Evolutionary conservation across 2,797 vertebrate species (phyloP), one percentile per base, ranked within the genome.

Genomic region (Catharus ustulatus): DNA sequence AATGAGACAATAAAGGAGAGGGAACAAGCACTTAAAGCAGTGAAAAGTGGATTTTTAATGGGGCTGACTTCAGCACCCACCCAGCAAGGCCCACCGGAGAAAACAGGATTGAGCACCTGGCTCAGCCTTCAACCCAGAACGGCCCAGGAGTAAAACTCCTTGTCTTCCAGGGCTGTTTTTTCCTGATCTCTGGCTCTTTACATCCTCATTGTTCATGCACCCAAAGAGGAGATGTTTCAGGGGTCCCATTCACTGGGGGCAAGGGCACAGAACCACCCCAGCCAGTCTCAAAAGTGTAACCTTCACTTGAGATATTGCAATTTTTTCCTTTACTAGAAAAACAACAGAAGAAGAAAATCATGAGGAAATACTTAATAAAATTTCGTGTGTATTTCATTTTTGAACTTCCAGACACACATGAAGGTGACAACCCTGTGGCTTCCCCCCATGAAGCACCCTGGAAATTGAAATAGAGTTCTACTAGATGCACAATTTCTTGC

Each of bases 1-100:
- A 90, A 92, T 13, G 59, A 94, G 92, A 74, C 43, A 49, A 89
- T 82, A 92, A 93, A 94, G n/a, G 46, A 26, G 54, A 89, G 57
- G 36, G 55, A 92, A 73, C 0, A 5, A 94, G 72, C 54, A 67
- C 61, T 87, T 79, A 74, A 74, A 77, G 9, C 21, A 40, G 49
- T n/a, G 30, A 77, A 95, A 68, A 71, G 15, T 6, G 6, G 27
- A 5, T 87, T 87, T 86, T 88, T 66, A 84, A 62, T 32, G 43
- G 51, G 74, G n/a, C 21, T 29, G 14, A 54, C 67, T 77, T 74
- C 42, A 90, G 45, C 26, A 42, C 17, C 48, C 42, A 34, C 22
- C 11, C 69, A 51, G 6, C 1, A 3, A 27, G 8, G 16, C 51
- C 51, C 67, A 73, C 26, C 16, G 51, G 34, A 42, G 42, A 43